Evolutionary conservation across 2,113 vertebrate species (phyloP), one percentile per base, ranked within the genome.

Genomic region (Megaceryle maxima): DNA sequence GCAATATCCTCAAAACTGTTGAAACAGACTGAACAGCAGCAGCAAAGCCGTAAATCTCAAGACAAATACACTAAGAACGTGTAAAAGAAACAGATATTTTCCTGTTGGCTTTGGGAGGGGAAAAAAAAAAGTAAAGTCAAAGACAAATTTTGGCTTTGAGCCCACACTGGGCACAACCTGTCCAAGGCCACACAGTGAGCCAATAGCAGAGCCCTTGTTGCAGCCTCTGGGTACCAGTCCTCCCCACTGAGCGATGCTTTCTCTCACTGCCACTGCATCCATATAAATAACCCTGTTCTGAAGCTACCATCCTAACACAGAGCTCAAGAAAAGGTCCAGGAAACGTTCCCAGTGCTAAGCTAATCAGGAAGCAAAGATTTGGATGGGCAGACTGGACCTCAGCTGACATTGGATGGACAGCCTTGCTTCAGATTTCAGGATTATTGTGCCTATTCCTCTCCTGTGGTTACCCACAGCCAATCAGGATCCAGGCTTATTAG

Each of bases 21-120:
- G 63, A 70, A 89, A 64, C 35, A 62, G 59, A 5, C 31, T 39
- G 50, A 94, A 66, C 67, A 75, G 62, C 67, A 94, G 72, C 56
- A 79, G 50, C 67, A 87, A 74, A 88, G 67, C 68, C 67, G 77
- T 77, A 95, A 89, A 95, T 92, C 86, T 89, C 67, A 70, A 86
- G 92, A 89, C 77, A 94, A 94, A 94, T 87, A 79, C 67, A 64
- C 89, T 60, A 35, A 87, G 72, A 87, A 66, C 6, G 0, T 79
- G 57, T 92, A 60, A 83, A 75, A 92, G 85, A 95, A 95, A 95
- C 44, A 92, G 56, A 83, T 75, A 87, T 83, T 87, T 92, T 87
- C 85, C 85, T 87, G 73, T 82, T 83, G 81, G 72, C 60, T 89
- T 92, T 59, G 31, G 14, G 62, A 66, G 50, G 2, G 7, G 35